phyloP scores from a whole-genome alignment of 2,797 vertebrate species.

The Clarias fuscus region DNA sequence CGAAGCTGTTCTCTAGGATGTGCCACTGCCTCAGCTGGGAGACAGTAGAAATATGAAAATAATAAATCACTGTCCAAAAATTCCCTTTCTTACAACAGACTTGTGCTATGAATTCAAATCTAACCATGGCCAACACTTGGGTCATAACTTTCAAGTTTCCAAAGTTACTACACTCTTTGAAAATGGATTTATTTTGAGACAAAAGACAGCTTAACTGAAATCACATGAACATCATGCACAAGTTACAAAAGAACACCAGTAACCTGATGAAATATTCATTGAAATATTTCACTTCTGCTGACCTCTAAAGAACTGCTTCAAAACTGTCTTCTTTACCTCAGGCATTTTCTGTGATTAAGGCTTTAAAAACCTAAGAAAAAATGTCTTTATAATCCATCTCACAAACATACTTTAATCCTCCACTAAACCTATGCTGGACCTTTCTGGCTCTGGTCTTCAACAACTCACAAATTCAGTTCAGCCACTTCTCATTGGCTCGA shows the following conservation, averaged over 20 bases:
- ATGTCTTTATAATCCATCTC: neutral
- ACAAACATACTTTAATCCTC: constrained; percentile 7
- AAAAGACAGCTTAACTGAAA: constrained; percentile 1
- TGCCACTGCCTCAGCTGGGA: neutral
- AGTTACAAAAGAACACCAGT: neutral
- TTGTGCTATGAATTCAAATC: constrained; percentile 8
- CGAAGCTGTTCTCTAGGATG: neutral
- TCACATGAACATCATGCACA: neutral
- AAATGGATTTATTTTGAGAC: neutral
- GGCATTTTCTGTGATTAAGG: neutral
- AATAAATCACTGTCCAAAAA: neutral
- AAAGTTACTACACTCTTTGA: neutral
- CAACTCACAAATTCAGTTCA: constrained; percentile 12
- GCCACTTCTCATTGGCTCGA: constrained; percentile 45
- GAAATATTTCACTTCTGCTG: neutral
- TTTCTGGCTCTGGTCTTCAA: constrained; percentile 12
- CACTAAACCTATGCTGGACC: neutral
- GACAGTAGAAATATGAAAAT: neutral
- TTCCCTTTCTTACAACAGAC: neutral
- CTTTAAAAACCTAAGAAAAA: constrained; percentile 2
- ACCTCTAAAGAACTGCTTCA: neutral
- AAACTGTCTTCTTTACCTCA: neutral
- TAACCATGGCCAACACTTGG: neutral
- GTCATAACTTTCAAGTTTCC: constrained; percentile 2
- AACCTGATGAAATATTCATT: constrained; percentile 10